Evolutionary conservation across 2,113 vertebrate species (phyloP), one percentile per base, ranked within the genome.

Genomic region (Tetraodon nigroviridis): DNA sequence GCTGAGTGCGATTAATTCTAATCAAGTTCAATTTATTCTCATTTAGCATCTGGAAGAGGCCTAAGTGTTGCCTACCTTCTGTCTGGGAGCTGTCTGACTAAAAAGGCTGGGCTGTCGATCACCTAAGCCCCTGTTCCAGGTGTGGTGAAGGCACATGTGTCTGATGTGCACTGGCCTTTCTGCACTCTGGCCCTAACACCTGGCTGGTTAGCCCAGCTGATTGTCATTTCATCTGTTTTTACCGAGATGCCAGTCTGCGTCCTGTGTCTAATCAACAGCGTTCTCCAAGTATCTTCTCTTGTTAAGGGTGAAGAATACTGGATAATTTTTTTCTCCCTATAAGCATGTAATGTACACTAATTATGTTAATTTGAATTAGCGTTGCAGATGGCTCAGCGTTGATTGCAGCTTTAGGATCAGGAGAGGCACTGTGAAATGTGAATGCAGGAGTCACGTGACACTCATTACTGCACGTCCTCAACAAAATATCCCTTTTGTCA

Each of bases 1-100:
- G 69, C 82, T 78, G 75, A 81, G 81, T 74, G 78, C 79, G 83
- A 90, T 89, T 88, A 83, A 89, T 90, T 91, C 85, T 86, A 89
- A 90, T 90, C 76, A 86, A 88, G 84, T 86, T 87, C 85, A 90
- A 89, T 90, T 90, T 89, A 90, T 87, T 87, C 87, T 79, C 50
- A 51, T 63, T 45, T 80, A 91, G 86, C 88, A 91, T 86, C 90
- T 91, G 90, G 87, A 90, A 82, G 72, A 85, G 76, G 79, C 81
- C 80, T 63, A 73, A 82, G 79, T 82, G 81, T 79, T 84, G 77
- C 69, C 71, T 77, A 69, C 48, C 41, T 73, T 68, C 52, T 82
- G 81, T 82, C 73, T 79, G 78, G 21, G 73, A 79, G 76, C 76
- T 75, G 82, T 86, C 81, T 86, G 80, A 80, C 68, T 56, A 19